Percentiles rank a stretch among this genome's conserved stretches.
phyloP scores from a whole-genome alignment of 2,797 vertebrate genomes.

The Sebastes oblongus region DNA sequence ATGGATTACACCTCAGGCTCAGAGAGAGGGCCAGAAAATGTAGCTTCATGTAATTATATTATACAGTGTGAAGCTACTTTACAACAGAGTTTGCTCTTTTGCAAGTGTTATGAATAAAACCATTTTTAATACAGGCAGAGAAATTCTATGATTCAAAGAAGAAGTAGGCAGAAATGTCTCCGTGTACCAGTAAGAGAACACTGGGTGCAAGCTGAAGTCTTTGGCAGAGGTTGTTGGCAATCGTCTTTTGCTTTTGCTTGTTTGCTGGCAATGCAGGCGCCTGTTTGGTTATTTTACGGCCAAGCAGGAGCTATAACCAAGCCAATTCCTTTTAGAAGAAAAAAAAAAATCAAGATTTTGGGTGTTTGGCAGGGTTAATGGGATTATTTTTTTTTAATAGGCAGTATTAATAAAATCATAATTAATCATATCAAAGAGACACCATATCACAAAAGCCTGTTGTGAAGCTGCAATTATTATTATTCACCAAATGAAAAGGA shows the following conservation, averaged over 20 bases:
- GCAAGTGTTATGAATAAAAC: slow-evolving; percentile 19
- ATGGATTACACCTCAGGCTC: not conserved
- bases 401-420: slow-evolving; percentile 42
- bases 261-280: slow-evolving; percentile 59
- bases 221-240: slow-evolving; percentile 71
- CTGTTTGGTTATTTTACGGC: slow-evolving; percentile 72
- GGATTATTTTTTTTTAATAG: slow-evolving; percentile 38
- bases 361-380: slow-evolving; percentile 50
- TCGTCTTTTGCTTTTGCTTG: slow-evolving; percentile 56
- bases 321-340: slow-evolving; percentile 60
- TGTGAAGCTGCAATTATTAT: not conserved
- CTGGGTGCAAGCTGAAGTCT: slow-evolving; percentile 60
- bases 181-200: slow-evolving; percentile 53
- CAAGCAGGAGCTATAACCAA: slow-evolving; percentile 53
- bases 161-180: slow-evolving; percentile 43
- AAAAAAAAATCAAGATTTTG: slow-evolving; percentile 46
- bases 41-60: slow-evolving; percentile 1
- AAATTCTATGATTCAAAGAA: slow-evolving; percentile 39
- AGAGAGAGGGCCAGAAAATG: not conserved
- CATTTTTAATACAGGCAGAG: slow-evolving; percentile 4
- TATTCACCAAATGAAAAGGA: not conserved
- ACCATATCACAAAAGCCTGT: not conserved
- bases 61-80: slow-evolving; percentile 1
- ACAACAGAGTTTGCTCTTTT: slow-evolving; percentile 1
- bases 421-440: slow-evolving; percentile 33